phyloP scores from a whole-genome alignment of 1,140 invertebrate species.

The Euura saliciscinereae region DNA sequence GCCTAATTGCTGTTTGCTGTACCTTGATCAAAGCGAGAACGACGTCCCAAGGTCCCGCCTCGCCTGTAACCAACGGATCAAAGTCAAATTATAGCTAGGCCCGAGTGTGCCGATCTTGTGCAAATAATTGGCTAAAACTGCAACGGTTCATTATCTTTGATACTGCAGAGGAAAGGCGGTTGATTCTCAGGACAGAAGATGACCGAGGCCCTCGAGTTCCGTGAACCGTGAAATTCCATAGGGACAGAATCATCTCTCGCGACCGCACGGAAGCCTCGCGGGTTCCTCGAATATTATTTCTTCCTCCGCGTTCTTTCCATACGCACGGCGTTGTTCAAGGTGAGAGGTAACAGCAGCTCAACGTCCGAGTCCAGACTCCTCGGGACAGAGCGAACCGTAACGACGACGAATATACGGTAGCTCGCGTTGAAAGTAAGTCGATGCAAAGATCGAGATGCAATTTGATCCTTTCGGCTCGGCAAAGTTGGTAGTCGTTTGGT shows the following conservation, averaged over 20 bases:
- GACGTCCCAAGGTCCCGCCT: no score
- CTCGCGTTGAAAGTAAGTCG: conserved; percentile 40
- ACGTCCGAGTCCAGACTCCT: neutral
- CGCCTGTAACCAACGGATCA: no score
- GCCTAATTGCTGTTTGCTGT: no score
- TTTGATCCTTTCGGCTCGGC: conserved; percentile 44
- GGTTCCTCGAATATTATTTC: neutral
- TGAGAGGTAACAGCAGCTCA: neutral
- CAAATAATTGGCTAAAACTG: no score
- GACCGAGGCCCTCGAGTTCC: neutral
- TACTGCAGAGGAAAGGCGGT: no score
- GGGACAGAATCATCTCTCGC: neutral
- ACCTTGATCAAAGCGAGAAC: no score
- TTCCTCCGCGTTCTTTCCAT: neutral
- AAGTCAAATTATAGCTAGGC: no score
- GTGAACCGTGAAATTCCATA: neutral
- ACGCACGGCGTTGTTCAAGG: neutral
- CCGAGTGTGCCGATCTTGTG: no score
- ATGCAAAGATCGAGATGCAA: conserved; percentile 49
- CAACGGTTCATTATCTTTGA: no score
- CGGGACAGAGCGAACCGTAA: neutral
- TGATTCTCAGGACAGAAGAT: no score
- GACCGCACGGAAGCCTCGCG: neutral
- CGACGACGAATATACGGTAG: neutral
- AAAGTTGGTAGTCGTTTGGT: conserved; percentile 48